Evolutionary conservation across 2,888 invertebrate species (phyloP), one percentile per base, ranked within the genome.

Genomic region (Odontothrips loti): DNA sequence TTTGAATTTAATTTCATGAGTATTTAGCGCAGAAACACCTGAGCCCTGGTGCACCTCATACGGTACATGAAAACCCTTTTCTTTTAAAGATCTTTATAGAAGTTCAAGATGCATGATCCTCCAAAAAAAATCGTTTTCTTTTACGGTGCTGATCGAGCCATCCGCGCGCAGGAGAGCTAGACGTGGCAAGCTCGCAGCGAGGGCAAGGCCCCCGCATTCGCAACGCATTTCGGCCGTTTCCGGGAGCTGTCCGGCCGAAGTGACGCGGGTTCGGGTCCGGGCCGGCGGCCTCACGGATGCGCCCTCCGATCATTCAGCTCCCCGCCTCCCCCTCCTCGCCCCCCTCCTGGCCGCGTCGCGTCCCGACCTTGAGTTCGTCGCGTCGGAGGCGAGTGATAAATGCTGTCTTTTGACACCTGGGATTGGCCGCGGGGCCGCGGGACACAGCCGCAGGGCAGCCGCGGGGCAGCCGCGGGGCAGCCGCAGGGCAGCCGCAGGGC

Each of bases 201-300:
- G 34, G 34, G 34, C 6, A 43, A 43, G 34, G 34, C 34, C 34
- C 34, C 34, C 34, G 34, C 23, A 75, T 75, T 75, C 68, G 68
- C 68, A 27, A 75, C 68, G 68, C 68, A 75, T 75, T 75, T 75
- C 68, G 23, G 11, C 68, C 68, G 68, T 75, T 75, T 75, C 68
- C 68, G 68, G 68, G 68, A 75, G 68, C 23, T 11, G 68, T 27
- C 68, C 12, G 27, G 15, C 20, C 20, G 58, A 58, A 15, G 34
- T 43, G 34, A 43, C 34, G 34, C 34, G 34, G 34, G 34, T 43
- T 6, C 34, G n/a, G n/a, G n/a, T n/a, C n/a, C n/a, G n/a, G n/a
- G n/a, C n/a, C n/a, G n/a, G n/a, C 34, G 34, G 34, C 34, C 34
- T 2, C 34, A 2, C 3, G 34, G 34, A 58, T 17, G 58, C 58